Evolutionary conservation across 2,797 vertebrate species (phyloP).

Genomic region (Cichlasoma orientale): DNA sequence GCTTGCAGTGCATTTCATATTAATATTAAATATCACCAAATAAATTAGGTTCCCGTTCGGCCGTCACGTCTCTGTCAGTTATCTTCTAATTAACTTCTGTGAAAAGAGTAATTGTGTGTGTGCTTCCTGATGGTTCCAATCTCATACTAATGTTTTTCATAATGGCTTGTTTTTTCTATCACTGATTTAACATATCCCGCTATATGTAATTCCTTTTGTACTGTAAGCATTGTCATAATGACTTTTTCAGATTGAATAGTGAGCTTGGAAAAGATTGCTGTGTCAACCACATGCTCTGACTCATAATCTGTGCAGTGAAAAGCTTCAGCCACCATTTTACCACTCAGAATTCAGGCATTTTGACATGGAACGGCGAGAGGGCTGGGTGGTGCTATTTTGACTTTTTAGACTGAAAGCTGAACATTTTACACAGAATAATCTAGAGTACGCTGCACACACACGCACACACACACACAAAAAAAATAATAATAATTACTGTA

Average conservation of each 20-base stretch:
- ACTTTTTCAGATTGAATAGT: constrained; percentile 62
- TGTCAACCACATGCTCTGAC: constrained; percentile 72
- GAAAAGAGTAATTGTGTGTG: neutral
- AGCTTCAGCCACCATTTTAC: constrained; percentile 76
- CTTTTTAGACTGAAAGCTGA: constrained; percentile 19
- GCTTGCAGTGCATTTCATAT: constrained; percentile 1
- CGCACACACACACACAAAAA: no score
- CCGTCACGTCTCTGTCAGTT: neutral
- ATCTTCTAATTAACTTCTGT: constrained; percentile 33
- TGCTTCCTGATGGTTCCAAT: constrained; percentile 16
- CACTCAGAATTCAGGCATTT: constrained; percentile 60
- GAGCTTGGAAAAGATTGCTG: constrained; percentile 62
- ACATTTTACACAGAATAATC: neutral
- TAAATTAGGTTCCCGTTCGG: constrained; percentile 1
- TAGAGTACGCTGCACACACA: neutral
- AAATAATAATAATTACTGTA: neutral
- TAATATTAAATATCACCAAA: constrained; percentile 8
- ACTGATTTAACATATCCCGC: constrained; percentile 19
- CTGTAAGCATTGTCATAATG: constrained; percentile 39
- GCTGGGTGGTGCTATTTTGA: constrained; percentile 1
- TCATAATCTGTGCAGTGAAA: constrained; percentile 74
- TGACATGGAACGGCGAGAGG: constrained; percentile 36
- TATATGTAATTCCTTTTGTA: constrained; percentile 23
- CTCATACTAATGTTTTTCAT: constrained; percentile 11
- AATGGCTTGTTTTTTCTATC: constrained; percentile 36